Evolutionary conservation across 2,113 vertebrate genomes (phyloP).

Genomic region (Corythornis madagascariensis): DNA sequence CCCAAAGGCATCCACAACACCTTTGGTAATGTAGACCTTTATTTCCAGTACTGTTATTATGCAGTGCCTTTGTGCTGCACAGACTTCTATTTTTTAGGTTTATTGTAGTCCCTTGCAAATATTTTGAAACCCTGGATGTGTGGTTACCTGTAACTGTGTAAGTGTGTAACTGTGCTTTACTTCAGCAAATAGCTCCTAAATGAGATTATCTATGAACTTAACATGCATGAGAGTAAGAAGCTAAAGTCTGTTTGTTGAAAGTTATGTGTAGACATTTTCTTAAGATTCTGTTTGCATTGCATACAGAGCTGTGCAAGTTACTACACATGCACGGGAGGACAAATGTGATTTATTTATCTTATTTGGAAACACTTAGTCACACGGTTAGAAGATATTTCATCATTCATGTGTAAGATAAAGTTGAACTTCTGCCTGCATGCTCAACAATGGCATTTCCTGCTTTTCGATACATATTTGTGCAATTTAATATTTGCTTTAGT

Average conservation of each 20-base stretch:
- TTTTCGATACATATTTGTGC: slow-evolving; percentile 6
- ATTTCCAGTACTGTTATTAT: neutral
- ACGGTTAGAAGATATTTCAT: neutral
- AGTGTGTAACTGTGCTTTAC: neutral
- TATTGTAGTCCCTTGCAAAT: neutral
- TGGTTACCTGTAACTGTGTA: neutral
- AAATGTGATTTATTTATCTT: neutral
- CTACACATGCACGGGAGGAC: neutral
- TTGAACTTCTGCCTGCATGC: slow-evolving; percentile 7
- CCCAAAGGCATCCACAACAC: neutral
- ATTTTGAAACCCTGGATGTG: neutral
- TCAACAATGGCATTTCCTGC: slow-evolving; percentile 41
- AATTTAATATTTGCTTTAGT: slow-evolving; percentile 10
- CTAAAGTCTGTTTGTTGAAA: neutral
- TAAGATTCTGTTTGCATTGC: neutral
- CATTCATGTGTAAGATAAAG: neutral
- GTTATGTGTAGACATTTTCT: neutral
- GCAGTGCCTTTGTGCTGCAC: neutral
- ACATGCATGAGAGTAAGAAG: neutral
- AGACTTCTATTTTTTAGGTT: neutral
- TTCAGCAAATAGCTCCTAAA: neutral
- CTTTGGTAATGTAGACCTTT: neutral
- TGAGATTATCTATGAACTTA: neutral
- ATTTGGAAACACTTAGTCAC: neutral
- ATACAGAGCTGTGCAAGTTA: neutral